These are phyloP conservation scores for Frankliniella intonsa DNA, from an alignment of 2,888 invertebrate species.

Conservation along the genomic window DNA sequence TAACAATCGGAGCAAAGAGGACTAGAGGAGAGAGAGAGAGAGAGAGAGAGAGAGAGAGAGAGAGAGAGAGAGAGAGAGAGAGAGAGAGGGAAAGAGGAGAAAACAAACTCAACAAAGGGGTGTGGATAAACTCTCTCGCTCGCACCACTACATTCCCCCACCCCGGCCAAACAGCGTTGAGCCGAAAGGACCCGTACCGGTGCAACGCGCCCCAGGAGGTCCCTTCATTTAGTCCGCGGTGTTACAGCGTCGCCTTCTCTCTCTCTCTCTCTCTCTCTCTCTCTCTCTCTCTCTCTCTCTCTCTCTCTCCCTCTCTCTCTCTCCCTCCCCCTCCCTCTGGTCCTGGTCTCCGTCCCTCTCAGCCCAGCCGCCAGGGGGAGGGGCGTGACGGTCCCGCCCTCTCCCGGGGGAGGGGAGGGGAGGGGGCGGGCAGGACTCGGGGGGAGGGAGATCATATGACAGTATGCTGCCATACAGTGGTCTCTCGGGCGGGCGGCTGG, in stretches of 20 bases:
- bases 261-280: background rate
- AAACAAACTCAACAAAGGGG: background rate
- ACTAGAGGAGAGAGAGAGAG: background rate
- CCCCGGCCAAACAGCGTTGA: too few relatives aligned
- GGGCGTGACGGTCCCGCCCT: background rate
- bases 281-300: background rate
- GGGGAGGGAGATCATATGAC: background rate
- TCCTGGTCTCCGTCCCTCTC: background rate
- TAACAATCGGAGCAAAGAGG: background rate
- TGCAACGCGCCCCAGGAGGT: too few relatives aligned
- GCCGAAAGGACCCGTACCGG: too few relatives aligned
- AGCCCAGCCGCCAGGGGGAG: background rate
- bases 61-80: background rate
- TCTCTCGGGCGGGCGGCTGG: background rate
- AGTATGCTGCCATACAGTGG: background rate
- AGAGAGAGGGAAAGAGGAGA: background rate
- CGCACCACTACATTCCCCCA: background rate
- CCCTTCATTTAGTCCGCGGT: too few relatives aligned
- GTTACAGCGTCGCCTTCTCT: too few relatives aligned
- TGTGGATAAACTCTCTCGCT: constrained; percentile 16
- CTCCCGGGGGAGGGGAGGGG: background rate
- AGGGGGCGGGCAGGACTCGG: background rate
- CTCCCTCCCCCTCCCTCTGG: background rate
- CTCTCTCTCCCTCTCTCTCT: background rate
- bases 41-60: background rate